Evolutionary conservation across 2,113 vertebrate genomes (phyloP).

Genomic region (Ramphastos sulfuratus): DNA sequence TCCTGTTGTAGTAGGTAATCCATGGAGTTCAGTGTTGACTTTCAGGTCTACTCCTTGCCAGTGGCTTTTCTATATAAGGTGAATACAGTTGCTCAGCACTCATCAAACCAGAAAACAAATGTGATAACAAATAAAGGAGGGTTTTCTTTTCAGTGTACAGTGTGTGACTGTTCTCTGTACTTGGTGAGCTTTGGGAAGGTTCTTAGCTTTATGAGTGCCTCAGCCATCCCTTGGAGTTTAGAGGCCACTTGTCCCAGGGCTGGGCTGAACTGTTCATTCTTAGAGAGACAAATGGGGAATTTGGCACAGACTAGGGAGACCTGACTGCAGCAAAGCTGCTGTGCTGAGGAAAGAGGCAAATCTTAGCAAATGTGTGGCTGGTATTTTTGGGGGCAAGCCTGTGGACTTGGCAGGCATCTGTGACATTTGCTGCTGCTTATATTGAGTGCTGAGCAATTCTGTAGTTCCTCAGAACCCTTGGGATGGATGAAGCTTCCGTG

Average conservation of each 20-base stretch:
- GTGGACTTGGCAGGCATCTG: not conserved
- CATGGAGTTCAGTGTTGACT: not conserved
- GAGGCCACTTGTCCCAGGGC: not conserved
- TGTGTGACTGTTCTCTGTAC: not conserved
- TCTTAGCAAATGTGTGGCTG: not conserved
- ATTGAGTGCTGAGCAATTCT: not conserved
- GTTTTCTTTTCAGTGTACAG: not conserved
- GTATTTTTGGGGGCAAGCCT: constrained; percentile 22
- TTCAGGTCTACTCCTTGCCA: constrained; percentile 34
- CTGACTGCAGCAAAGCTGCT: not conserved
- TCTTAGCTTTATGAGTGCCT: not conserved
- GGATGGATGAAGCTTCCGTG: not conserved
- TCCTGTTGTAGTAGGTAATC: not conserved
- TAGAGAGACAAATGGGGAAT: not conserved
- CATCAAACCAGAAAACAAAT: constrained; percentile 41
- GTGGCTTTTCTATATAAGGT: not conserved
- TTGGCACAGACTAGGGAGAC: not conserved
- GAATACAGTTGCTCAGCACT: constrained; percentile 49
- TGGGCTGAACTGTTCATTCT: not conserved
- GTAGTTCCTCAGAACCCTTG: not conserved
- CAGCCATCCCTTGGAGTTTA: not conserved
- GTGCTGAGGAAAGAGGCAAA: not conserved
- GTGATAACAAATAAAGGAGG: constrained; percentile 18
- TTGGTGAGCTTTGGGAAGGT: not conserved
- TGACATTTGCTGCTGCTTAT: not conserved